Evolutionary conservation across 2,797 vertebrate species (phyloP), one percentile per base, ranked within the genome.

Genomic region (Myotis myotis): DNA sequence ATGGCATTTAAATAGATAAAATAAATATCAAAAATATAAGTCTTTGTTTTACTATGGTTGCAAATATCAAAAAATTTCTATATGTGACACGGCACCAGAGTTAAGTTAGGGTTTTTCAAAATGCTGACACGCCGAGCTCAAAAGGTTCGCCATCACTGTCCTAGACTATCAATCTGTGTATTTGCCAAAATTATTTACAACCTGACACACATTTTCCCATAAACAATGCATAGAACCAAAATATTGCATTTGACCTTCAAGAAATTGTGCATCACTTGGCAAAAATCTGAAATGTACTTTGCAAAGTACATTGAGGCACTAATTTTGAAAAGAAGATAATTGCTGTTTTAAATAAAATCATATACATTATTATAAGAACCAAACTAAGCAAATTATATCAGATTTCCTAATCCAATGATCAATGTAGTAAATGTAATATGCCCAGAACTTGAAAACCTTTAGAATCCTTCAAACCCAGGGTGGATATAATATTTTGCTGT

Each of bases 261-360:
- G 28, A 94, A 8, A 19, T 25, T 72, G 28, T 91, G 17, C 23
- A 86, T 82, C 51, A 70, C 6, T 94, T 78, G 44, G 49, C 38
- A 97, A 95, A 96, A 88, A 72, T 60, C n/a, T 93, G 71, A 94
- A 83, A 36, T 53, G 23, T 51, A 6, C 16, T 16, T 36, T 36
- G 36, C 36, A 36, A 36, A 36, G 36, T 36, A 36, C 36, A 36
- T 36, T 36, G 36, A 36, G 36, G 36, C 36, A 41, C 62, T 92
- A 82, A 94, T 44, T 95, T 85, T 60, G 47, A 85, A 86, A 91
- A 78, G 23, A 92, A 87, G 12, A 28, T 84, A 66, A 60, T 70
- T 91, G 17, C 22, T 87, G 74, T 41, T 89, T 86, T 23, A 90
- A 91, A 87, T 95, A 87, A 96, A 96, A 82, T 64, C 89, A 12